Evolutionary conservation across 2,797 vertebrate species (phyloP), one percentile per base, ranked within the genome.

Genomic region (Poeciliopsis presidionis): DNA sequence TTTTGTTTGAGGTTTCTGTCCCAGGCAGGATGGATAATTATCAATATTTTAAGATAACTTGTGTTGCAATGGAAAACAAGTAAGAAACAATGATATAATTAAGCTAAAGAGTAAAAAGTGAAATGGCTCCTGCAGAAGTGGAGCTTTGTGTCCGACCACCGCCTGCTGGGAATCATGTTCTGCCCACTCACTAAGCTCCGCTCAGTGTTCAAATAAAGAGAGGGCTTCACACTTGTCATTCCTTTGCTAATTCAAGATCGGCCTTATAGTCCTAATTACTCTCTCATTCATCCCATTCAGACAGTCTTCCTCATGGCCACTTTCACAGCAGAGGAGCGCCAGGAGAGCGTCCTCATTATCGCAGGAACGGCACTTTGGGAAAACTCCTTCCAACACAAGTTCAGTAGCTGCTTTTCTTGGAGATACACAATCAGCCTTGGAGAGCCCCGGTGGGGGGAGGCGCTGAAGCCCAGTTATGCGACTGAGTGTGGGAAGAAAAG

Each of bases 401-500:
- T 85, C 46, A 77, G 77, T 83, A 45, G 84, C 87, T 77, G 81
- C 88, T 90, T 91, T 86, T 82, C 81, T 89, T 77, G 78, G 81
- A 83, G 78, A 89, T 88, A 88, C 84, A 92, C 91, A 91, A 92
- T 90, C 82, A 73, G 82, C 88, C 86, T 86, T 88, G 85, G 89
- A 93, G 93, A 90, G 90, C 89, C 87, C 87, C 90, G 57, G 82
- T 74, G 82, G 86, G 86, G 86, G 85, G 75, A 81, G 84, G 88
- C 87, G 83, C 86, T 90, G 89, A 88, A 90, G 90, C 91, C 77
- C 88, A 92, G 90, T 90, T 91, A 91, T 89, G 90, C 72, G 71
- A 80, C 86, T 76, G 91, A 94, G 90, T 94, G 93, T 94, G 94
- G 93, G 91, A 94, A 94, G 92, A 94, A 92, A 93, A 93, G 92